A percentile compares a stretch with the other conserved stretches of the same genome.
Conservation (phyloP, 1,140 invertebrate species). For the Acyrthosiphon pisum region DNA sequence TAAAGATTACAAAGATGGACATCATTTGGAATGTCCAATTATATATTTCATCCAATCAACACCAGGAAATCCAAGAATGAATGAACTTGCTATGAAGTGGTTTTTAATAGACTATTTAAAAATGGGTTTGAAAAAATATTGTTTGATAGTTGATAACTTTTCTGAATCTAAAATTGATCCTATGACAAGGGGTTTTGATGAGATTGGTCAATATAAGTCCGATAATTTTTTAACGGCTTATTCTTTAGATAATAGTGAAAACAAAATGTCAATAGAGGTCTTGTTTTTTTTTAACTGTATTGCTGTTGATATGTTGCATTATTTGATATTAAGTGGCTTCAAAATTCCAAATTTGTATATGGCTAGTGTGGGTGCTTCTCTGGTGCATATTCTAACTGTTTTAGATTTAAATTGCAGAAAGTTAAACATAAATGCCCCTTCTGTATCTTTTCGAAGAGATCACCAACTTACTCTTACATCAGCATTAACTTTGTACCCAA, state of each 20-base stretch:
- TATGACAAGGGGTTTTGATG: not conserved
- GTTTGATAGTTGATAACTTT: not conserved
- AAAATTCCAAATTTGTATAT: not conserved
- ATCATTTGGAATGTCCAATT: not conserved
- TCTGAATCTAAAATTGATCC: not conserved
- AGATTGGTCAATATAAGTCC: not conserved
- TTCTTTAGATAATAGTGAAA: not conserved
- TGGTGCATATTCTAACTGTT: not conserved
- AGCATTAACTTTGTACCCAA: not conserved
- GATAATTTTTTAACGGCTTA: not conserved
- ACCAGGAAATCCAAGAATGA: not conserved
- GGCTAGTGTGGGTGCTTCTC: not conserved
- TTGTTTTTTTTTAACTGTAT: conserved; percentile 19
- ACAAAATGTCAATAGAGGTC: not conserved
- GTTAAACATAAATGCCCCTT: not conserved
- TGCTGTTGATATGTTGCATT: not conserved
- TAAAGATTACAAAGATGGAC: not conserved
- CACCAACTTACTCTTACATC: not conserved
- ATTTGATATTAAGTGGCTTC: not conserved
- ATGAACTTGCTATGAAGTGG: conserved; percentile 5
- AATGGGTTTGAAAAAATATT: not conserved
- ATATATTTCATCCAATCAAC: not conserved
- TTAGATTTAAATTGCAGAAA: not conserved
- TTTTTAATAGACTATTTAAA: not conserved
- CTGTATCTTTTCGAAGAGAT: not conserved